These are phyloP conservation scores for Podocnemis expansa DNA, from an alignment of 2,113 vertebrate genomes.

Conservation along the genomic window DNA sequence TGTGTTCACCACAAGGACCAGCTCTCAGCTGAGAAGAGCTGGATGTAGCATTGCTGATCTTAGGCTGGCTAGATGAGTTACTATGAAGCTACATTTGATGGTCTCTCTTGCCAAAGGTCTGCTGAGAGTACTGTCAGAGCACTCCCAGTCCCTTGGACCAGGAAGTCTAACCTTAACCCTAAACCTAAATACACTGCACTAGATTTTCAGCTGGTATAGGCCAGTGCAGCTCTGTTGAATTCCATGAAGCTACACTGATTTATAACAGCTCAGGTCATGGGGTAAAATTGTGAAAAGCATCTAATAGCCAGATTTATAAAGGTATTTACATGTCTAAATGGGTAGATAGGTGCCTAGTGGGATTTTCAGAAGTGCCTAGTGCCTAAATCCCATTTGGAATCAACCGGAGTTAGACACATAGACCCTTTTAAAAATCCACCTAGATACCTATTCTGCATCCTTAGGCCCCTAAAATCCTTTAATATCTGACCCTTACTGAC, in stretches of 20 bases:
- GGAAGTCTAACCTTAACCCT: background rate
- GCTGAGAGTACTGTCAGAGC: background rate
- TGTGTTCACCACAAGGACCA: background rate
- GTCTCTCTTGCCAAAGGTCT: background rate
- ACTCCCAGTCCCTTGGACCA: background rate
- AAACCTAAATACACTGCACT: background rate
- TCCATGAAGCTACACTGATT: background rate
- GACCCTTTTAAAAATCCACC: background rate
- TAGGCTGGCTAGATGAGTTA: background rate
- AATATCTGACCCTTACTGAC: background rate
- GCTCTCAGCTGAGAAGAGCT: background rate
- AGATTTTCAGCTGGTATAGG: background rate
- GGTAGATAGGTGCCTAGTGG: fast-evolving
- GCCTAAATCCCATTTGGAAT: background rate
- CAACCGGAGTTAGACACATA: background rate
- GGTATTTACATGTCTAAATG: background rate
- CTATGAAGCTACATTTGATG: background rate
- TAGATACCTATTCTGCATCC: background rate
- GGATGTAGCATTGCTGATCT: background rate
- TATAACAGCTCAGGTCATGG: background rate
- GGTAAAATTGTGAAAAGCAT: background rate
- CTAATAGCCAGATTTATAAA: background rate
- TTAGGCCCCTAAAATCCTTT: background rate
- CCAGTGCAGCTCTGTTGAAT: fast-evolving
- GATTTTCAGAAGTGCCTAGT: background rate